Base-by-base conservation (phyloP, 2,113 vertebrate genomes). In the Phyllopteryx taeniolatus region DNA sequence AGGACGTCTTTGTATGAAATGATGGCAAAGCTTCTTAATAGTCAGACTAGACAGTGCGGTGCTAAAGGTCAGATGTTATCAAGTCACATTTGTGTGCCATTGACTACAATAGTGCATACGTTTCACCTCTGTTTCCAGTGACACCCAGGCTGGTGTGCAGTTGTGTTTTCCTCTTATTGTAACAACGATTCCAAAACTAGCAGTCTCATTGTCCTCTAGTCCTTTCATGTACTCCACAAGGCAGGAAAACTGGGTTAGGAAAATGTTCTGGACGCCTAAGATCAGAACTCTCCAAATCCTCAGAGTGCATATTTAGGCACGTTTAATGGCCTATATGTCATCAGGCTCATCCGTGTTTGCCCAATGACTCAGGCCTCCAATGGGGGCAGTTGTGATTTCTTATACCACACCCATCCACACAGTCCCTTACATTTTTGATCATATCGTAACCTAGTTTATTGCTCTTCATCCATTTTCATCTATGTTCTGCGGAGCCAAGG, bases 81-180 rank as follows among this genome's bases (percentile, higher is more conserved):
- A 86, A 79, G 76, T 76, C 75, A 10, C 68, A 17, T 74, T 72
- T 67, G 5, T 27, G 56, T 59, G 27, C 27, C 59, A 31, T 33
- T 35, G 15, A 35, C 59, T 43, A 43, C 13, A 31, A 61, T 71
- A 43, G 57, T 68, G 66, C 46, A 66, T 70, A 82, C 19, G 79
- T 83, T 91, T 90, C 88, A 82, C 90, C 74, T 75, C 78, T 80
- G 73, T 85, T 88, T 87, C 76, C 79, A 85, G 77, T 84, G 79
- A 89, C 87, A 87, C 88, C 89, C 85, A 80, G 75, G 77, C 81
- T 73, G 62, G 60, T 74, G 79, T 80, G 85, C 72, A 82, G 68
- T 83, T 85, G 82, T 83, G 72, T 88, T 89, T 92, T 93, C 92
- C 90, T 91, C 84, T 86, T 59, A 90, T 92, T 93, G 92, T 91